phyloP scores from a whole-genome alignment of 64 coral and sea anemone species.

The Pocillopora verrucosa region DNA sequence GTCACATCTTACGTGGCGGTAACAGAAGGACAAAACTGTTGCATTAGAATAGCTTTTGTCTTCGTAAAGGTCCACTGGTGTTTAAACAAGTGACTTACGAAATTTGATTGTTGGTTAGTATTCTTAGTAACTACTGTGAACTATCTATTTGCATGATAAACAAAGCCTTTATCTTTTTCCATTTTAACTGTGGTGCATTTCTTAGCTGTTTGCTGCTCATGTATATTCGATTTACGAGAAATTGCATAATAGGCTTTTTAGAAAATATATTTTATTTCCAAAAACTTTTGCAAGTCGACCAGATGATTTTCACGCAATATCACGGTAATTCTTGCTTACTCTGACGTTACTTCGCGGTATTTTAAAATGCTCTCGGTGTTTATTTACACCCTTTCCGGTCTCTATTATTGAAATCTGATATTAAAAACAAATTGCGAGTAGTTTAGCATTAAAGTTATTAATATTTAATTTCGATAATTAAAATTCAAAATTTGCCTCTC shows the following conservation, averaged over 20 bases:
- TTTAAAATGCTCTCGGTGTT: background rate
- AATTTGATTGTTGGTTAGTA: background rate
- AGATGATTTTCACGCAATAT: background rate
- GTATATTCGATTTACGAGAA: background rate
- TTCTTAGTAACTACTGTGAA: background rate
- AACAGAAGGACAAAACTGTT: background rate
- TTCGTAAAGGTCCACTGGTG: background rate
- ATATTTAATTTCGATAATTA: constrained; percentile 14
- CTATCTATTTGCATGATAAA: constrained; percentile 9
- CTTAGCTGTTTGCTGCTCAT: background rate
- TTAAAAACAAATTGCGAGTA: background rate
- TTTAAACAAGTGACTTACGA: background rate
- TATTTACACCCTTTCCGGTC: background rate
- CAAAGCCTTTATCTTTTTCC: background rate
- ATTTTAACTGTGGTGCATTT: background rate
- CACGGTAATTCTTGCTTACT: background rate
- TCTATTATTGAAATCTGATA: background rate
- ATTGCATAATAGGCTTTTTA: background rate
- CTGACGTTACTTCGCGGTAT: background rate
- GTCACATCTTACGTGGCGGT: background rate
- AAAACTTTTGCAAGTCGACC: background rate
- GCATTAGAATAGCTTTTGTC: background rate
- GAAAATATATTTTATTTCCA: background rate
- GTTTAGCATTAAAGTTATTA: constrained; percentile 11
- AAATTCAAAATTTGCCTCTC: constrained; percentile 1